Evolutionary conservation across 64 coral and sea anemone genomes (phyloP), one percentile per base, ranked within the genome.

Genomic region (Dendrophyllia cribrosa): DNA sequence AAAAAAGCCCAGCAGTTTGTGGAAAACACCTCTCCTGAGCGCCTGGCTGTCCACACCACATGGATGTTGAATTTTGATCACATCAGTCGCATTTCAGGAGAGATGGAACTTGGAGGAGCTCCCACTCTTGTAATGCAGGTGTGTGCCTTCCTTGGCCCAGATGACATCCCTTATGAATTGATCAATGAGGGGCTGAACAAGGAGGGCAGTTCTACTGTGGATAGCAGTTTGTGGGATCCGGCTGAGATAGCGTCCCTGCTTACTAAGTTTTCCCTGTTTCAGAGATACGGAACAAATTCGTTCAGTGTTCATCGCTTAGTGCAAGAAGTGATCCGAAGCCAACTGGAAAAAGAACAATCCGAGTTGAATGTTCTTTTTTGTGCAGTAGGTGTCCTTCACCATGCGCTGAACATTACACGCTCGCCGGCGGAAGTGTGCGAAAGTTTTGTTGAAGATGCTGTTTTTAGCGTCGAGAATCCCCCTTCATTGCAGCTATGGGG

Each of bases 211-310:
- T 66, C 70, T 64, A 46, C 66, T 17, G 53, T 58, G 16, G 45
- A 61, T 16, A 84, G 46, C 47, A 51, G 64, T 91, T 44, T 48
- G 21, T 61, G 71, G 58, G 79, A 82, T 15, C 67, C 75, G 53
- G 85, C 72, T 20, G 88, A 95, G 70, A 72, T 95, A 9, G 14
- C 86, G 13, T 70, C 71, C 4, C 15, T 91, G 9, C 56, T 95
- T 10, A 91, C 93, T 1, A 95, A 95, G 34, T 95, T 95, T 19
- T 95, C 93, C 10, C 62, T 95, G 78, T 95, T 95, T 81, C 69
- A 90, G 58, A 95, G 43, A 48, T 85, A 80, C 25, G 19, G 53
- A 75, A 79, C 74, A 9, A 62, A 84, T 21, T 94, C 78, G 8
- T 73, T 75, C n/a, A 59, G 93, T 59, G 93, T 94, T 25, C 93